phyloP scores from a whole-genome alignment of 23 tunicate genomes.

The Trididemnum clinides region DNA sequence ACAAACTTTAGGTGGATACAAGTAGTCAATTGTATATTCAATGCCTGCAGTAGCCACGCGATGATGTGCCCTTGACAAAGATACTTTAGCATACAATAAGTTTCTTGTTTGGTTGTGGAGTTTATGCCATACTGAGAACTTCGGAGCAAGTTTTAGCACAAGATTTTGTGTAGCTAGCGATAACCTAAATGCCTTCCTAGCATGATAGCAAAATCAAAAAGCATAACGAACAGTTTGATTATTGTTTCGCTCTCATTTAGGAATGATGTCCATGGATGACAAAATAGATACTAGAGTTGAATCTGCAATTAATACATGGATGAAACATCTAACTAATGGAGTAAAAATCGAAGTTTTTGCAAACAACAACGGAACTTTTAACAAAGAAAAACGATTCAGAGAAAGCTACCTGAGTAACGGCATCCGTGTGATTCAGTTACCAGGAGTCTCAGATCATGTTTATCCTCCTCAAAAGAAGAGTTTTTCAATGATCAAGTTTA shows the following conservation, averaged over 20 bases:
- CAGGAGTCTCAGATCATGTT: slow-evolving; percentile 40
- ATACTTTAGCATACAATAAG: too few relatives aligned
- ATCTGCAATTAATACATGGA: slow-evolving; percentile 61
- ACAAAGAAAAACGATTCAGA: neutral
- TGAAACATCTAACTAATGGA: neutral
- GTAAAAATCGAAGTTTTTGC: slow-evolving; percentile 38
- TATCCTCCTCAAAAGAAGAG: slow-evolving; percentile 64
- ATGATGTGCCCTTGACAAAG: too few relatives aligned
- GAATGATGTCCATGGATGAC: slow-evolving; percentile 56
- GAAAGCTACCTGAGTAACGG: neutral
- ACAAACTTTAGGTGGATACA: too few relatives aligned
- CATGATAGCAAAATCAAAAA: too few relatives aligned
- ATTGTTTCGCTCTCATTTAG: neutral
- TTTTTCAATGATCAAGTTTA: slow-evolving; percentile 65
- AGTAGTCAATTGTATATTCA: too few relatives aligned
- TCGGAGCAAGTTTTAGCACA: too few relatives aligned
- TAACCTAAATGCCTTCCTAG: too few relatives aligned
- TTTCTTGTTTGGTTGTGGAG: too few relatives aligned
- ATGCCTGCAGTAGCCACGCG: too few relatives aligned
- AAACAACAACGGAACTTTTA: slow-evolving; percentile 30
- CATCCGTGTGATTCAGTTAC: slow-evolving; percentile 21
- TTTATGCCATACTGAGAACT: too few relatives aligned
- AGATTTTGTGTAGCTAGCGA: too few relatives aligned
- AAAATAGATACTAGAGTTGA: slow-evolving; percentile 29
- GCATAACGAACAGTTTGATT: too few relatives aligned